phyloP scores from a whole-genome alignment of 2,888 invertebrate genomes.

The Drosophila robusta region DNA sequence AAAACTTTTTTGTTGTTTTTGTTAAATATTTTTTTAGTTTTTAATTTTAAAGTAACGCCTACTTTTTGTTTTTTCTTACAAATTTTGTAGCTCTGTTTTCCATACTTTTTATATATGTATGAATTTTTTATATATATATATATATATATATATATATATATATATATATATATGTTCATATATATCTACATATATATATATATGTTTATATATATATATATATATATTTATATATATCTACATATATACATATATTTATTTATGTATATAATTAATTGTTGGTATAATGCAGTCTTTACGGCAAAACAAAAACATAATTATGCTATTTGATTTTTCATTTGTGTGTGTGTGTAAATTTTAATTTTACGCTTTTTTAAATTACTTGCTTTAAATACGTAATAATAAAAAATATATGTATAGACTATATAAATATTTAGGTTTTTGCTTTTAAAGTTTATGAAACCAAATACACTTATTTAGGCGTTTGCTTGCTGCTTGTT shows the following conservation, averaged over 20 bases:
- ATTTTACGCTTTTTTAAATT: slow-evolving; percentile 20
- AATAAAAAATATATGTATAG: slow-evolving; percentile 73
- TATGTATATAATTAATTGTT: slow-evolving; percentile 76
- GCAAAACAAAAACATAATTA: slow-evolving; percentile 82
- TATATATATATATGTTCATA: not conserved
- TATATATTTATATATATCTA: slow-evolving; percentile 1
- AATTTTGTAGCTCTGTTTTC: slow-evolving; percentile 42
- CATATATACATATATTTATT: slow-evolving; percentile 31
- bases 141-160: too few relatives aligned
- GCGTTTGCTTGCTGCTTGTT: slow-evolving; percentile 36
- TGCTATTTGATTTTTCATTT: slow-evolving; percentile 66
- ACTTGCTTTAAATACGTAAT: slow-evolving; percentile 65
- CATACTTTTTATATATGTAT: slow-evolving; percentile 35
- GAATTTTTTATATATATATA: too few relatives aligned
- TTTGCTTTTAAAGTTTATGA: slow-evolving; percentile 67
- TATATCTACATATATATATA: slow-evolving; percentile 7
- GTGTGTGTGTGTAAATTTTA: slow-evolving; percentile 11
- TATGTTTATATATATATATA: slow-evolving; percentile 1
- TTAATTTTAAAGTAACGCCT: slow-evolving; percentile 34
- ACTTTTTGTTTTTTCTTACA: slow-evolving; percentile 28
- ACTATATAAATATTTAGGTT: slow-evolving; percentile 62
- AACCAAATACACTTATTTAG: slow-evolving; percentile 74
- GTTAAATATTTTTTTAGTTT: slow-evolving; percentile 29
- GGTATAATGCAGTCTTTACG: slow-evolving; percentile 85
- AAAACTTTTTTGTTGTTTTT: slow-evolving; percentile 31